Base-by-base conservation (phyloP, 2,113 vertebrate species). In the Acrocephalus kingi region DNA sequence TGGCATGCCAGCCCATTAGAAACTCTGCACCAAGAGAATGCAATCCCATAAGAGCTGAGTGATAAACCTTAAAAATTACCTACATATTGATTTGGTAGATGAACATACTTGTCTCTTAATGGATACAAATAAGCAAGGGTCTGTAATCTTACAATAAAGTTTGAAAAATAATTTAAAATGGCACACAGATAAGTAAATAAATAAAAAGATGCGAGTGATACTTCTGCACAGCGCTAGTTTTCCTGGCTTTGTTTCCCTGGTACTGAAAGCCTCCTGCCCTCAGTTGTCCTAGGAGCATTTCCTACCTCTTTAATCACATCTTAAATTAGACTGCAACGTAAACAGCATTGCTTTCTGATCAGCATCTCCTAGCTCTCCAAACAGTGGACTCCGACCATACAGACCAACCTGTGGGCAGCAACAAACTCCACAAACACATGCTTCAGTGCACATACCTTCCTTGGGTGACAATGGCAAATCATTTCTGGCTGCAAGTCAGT, bases 391-490 rank as follows among this genome's bases (percentile, higher is more conserved):
- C 49, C 15, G 71, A 51, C 30, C 3, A 0, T n/a, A 73, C 20
- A 23, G 12, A 72, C 27, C 11, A 67, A 55, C 19, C 45, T 39
- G 20, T 48, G 62, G 25, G 22, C 59, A 86, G 27, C 63, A 85
- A 59, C 10, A 55, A 46, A 35, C 45, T 56, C 49, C 35, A 68
- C 14, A 52, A 87, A 80, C 31, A 17, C 3, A 16, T 17, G 6
- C 68, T 78, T 63, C 41, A 63, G 37, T 10, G 19, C 35, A 67
- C 5, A 6, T 3, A 56, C 14, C 6, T 54, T 83, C 61, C 55
- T 71, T 4, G 0, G 1, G 48, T 67, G 24, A 83, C 0, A 0
- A 51, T 2, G 7, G 67, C 30, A 63, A 85, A 55, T 13, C 6
- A 77, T 9, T 89, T 59, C 79, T 55, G 33, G 24, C 68, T 69